Base-by-base conservation (phyloP, 1,140 invertebrate genomes). In the Brachionus asplanchnoidis region DNA sequence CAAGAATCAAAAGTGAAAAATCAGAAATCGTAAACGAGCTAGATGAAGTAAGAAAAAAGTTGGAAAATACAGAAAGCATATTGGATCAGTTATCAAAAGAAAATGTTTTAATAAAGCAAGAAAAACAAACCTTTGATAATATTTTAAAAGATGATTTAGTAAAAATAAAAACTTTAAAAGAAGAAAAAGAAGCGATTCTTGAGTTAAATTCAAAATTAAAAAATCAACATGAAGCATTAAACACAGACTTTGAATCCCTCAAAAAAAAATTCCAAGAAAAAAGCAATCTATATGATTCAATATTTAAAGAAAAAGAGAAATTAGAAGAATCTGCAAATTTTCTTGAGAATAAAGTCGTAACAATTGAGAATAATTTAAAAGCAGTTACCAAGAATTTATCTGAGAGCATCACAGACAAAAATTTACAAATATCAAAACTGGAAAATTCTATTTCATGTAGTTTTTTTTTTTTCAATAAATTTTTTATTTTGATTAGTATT, bases 121-220 rank as follows among this genome's bases (percentile, higher is more conserved):
- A 80, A 65, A 80, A 80, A 65, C 20, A 53, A 32, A 23, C 77
- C 0, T 65, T 80, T 14, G 77, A 80, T 26, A 80, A 80, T 9
- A 56, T 56, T 6, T 12, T 80, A 1, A 36, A 80, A 65, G 56
- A 80, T 17, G n/a, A 56, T 28, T 17, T 26, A 20, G 0, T 65
- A 28, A 56, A 28, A 12, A 23, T 80, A 9, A 53, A 80, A 28
- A 7, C 20, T 8, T 1, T 80, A 6, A 56, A 80, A 20, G 5
- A 40, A 7, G 77, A 80, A 65, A 17, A n/a, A 9, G 77, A 80
- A 40, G 32, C 12, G 17, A 12, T 80, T 0, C 32, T n/a, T 17
- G 50, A 80, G 28, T n/a, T 17, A n/a, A 36, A 53, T 53, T 28
- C 26, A 28, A 56, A 65, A 56, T 65, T 80, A 80, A 50, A 80